These are phyloP conservation scores for Heliconius cydno DNA, from an alignment of 2,888 invertebrate genomes.

Conservation along the genomic window DNA sequence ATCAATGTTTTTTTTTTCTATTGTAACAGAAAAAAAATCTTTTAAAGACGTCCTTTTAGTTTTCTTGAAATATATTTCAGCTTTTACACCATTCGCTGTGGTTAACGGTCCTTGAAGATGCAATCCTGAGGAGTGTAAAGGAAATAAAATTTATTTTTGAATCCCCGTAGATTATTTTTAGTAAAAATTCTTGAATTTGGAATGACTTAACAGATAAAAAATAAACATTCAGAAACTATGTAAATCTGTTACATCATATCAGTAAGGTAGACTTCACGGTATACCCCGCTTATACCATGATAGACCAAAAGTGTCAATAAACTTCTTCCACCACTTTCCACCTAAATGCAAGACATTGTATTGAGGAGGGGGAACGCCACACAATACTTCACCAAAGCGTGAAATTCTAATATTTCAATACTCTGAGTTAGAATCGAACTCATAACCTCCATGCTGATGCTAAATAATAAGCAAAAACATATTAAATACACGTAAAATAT, in stretches of 20 bases:
- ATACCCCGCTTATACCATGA: background rate
- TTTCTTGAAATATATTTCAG: background rate
- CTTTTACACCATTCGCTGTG: background rate
- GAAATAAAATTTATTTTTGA: background rate
- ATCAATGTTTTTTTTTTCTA: background rate
- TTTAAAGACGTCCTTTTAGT: background rate
- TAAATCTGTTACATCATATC: background rate
- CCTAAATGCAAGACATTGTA: no score
- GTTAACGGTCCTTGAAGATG: background rate
- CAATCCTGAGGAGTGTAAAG: background rate
- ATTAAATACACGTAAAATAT: constrained; percentile 11
- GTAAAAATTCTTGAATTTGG: no score
- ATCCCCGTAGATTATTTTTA: background rate
- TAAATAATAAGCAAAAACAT: background rate
- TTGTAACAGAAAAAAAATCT: background rate
- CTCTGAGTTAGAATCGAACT: background rate
- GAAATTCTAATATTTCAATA: no score
- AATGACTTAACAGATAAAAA: no score
- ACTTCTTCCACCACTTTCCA: no score
- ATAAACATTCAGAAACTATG: background rate
- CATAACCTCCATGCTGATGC: no score
- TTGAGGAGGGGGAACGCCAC: no score
- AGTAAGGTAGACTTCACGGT: background rate
- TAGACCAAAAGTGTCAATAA: no score
- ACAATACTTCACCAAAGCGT: no score